Conservation (phyloP, 2,113 vertebrate genomes). For the Pteropus alecto region DNA sequence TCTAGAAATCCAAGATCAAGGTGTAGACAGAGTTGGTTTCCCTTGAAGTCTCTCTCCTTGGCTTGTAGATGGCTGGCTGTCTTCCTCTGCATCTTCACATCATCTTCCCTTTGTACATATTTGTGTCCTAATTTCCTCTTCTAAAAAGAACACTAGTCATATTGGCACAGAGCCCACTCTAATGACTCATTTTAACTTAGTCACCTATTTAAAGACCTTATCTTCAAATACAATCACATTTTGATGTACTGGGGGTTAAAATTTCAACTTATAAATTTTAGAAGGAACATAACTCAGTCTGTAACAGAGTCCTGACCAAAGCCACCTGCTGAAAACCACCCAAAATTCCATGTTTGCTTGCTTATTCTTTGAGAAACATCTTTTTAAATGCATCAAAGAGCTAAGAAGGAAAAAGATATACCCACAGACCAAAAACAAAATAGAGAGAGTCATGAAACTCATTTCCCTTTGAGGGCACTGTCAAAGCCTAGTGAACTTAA, state of each 20-base stretch:
- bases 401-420: neutral
- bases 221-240: neutral
- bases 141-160: neutral
- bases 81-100: neutral
- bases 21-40: neutral
- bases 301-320: neutral
- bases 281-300: neutral
- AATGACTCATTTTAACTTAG: neutral
- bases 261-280: neutral
- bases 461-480: neutral
- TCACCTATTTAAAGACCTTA: neutral
- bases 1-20: neutral
- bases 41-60: neutral
- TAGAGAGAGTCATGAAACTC: neutral
- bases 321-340: constrained; percentile 46
- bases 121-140: neutral
- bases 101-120: neutral
- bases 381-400: constrained; percentile 25
- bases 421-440: neutral
- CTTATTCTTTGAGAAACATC: neutral
- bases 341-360: neutral
- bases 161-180: neutral
- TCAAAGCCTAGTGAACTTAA: neutral
- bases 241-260: neutral
- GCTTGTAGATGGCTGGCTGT: neutral